phyloP scores from a whole-genome alignment of 2,797 vertebrate genomes.

The Sphenopsis melanotis region DNA sequence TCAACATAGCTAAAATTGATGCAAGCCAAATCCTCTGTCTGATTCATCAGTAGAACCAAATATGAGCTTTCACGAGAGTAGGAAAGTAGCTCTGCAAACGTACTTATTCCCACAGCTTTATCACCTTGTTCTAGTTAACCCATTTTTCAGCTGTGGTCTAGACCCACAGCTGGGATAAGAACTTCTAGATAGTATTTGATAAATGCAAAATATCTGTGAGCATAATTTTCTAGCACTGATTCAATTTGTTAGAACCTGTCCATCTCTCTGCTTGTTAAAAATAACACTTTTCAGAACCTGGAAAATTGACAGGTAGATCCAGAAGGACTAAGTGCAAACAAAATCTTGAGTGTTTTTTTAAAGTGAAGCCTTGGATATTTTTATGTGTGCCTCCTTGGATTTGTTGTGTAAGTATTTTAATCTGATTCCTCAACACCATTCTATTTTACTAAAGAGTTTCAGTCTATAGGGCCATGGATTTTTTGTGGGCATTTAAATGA shows the following conservation, averaged over 20 bases:
- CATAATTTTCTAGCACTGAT: background rate
- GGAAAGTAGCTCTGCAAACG: background rate
- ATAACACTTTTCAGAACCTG: background rate
- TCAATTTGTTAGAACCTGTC: background rate
- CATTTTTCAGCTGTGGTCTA: background rate
- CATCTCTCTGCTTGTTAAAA: background rate
- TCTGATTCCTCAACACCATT: background rate
- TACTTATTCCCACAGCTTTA: background rate
- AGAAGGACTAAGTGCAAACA: background rate
- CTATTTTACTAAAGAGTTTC: background rate
- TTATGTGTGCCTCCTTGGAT: background rate
- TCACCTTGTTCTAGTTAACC: background rate
- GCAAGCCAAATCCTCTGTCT: background rate
- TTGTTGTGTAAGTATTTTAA: background rate
- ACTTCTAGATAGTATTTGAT: background rate
- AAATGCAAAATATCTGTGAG: background rate
- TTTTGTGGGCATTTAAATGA: background rate
- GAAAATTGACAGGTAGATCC: background rate
- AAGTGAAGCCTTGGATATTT: background rate
- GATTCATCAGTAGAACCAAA: background rate
- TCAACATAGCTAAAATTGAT: background rate
- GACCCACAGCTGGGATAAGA: background rate
- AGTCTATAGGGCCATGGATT: background rate
- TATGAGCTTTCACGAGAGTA: background rate
- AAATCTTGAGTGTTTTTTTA: background rate